Base-by-base conservation (phyloP, 1,140 invertebrate species). In the Lasaia peninsularis region DNA sequence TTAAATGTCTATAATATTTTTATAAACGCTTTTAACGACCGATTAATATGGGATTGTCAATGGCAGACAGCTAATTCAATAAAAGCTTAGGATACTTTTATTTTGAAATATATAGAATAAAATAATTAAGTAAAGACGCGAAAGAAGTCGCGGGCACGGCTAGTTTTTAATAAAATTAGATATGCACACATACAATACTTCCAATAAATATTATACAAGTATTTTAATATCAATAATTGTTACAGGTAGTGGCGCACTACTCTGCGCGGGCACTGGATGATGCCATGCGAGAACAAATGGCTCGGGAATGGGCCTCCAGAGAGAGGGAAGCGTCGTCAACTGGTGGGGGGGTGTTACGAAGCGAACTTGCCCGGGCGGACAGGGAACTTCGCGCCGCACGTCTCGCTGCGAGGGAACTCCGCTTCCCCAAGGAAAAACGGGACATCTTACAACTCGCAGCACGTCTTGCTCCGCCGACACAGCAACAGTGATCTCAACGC, bases 271-370 rank as follows among this genome's bases (percentile, higher is more conserved):
- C 94, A 31, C 90, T 98, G 11, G 97, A 98, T 75, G 97, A 98
- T 78, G 96, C 97, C 73, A 98, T 98, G 97, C 92, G 97, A 52
- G 96, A 96, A 52, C 96, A 98, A 88, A 98, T 98, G 97, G 96
- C 97, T 0, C 90, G 97, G 14, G 97, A 98, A 79, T 98, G 97
- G 97, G 97, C 98, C n/a, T 95, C 96, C 1, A 88, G 94, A 10
- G 96, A 97, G 71, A 94, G 96, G 58, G 96, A 98, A 72, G 93
- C 91, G 52, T 91, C 92, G 12, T 62, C 71, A 10, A 60, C 68
- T 0, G 73, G 74, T 11, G 91, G 93, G 0, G 95, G 96, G 0
- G 93, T 96, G 28, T 93, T 98, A 11, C 90, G 93, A 0, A 91
- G 93, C 62, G 97, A 98, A 82, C 89, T 98, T 48, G 92, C 94